Percentiles rank a stretch among this genome's conserved stretches.
phyloP scores from a whole-genome alignment of 2,888 invertebrate genomes.

The Anodontia alba region DNA sequence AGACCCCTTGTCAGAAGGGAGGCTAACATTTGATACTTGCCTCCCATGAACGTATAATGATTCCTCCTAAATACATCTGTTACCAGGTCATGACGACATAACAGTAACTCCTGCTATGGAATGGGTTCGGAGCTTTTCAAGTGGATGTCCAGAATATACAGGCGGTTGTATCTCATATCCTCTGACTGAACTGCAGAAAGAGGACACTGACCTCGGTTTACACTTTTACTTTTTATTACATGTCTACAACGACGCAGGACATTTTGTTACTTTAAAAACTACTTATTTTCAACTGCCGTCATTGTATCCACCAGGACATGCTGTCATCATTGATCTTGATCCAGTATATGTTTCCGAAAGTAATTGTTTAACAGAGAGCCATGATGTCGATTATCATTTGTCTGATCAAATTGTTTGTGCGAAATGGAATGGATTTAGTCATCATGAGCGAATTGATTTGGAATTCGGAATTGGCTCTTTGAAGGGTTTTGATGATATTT shows the following conservation, averaged over 20 bases:
- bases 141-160: not conserved
- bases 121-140: conserved; percentile 14
- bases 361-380: no score
- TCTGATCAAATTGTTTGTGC: conserved; percentile 33
- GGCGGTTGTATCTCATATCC: conserved; percentile 30
- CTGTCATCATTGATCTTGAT: conserved; percentile 43
- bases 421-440: conserved; percentile 40
- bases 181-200: conserved; percentile 18
- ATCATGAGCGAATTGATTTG: conserved; percentile 39
- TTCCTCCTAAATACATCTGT: no score
- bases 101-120: conserved; percentile 2
- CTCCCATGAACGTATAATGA: not conserved
- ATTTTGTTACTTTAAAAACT: conserved; percentile 24
- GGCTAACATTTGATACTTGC: not conserved
- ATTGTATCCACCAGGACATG: conserved; percentile 49
- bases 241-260: conserved; percentile 52
- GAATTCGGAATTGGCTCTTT: conserved; percentile 42
- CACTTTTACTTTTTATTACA: conserved; percentile 31
- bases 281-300: conserved; percentile 48
- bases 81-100: conserved; percentile 32
- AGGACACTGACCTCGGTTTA: conserved; percentile 29
- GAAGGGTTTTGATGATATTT: conserved; percentile 12
- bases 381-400: conserved; percentile 35
- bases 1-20: not conserved
- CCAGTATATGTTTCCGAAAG: not conserved